Evolutionary conservation across 92 coral and sea anemone genomes (phyloP).

Genomic region (Epizoanthus fatuus): DNA sequence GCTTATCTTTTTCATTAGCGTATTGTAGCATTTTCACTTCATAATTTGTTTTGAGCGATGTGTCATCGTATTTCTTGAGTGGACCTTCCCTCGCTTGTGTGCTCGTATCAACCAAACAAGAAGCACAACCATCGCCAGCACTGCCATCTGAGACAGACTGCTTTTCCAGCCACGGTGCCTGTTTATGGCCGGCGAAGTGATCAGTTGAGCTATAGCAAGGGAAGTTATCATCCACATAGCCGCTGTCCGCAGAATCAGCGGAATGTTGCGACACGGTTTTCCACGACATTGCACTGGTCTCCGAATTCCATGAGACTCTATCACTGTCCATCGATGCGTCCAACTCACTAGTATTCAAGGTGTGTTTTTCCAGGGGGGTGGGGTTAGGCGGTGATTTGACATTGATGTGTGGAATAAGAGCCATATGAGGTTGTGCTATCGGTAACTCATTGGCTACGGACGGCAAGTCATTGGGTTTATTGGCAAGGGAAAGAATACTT

Average conservation of each 20-base stretch:
- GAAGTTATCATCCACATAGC: slow-evolving; percentile 53
- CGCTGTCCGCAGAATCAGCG: slow-evolving; percentile 78
- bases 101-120: background rate
- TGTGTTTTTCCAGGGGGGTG: background rate
- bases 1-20: background rate
- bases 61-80: background rate
- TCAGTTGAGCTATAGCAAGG: slow-evolving; percentile 17
- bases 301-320: slow-evolving; percentile 64
- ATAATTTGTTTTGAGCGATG: background rate
- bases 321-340: background rate
- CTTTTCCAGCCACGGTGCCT: no score
- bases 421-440: background rate
- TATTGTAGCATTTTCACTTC: background rate
- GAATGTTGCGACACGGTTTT: slow-evolving; percentile 70
- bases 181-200: background rate
- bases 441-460: background rate
- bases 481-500: background rate
- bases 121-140: background rate
- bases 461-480: slow-evolving; percentile 12
- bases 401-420: background rate
- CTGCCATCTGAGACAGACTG: background rate
- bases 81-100: no score
- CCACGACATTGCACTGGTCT: slow-evolving; percentile 76
- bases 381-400: background rate
- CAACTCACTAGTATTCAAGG: background rate